phyloP scores from a whole-genome alignment of 1,140 invertebrate species.

The Euura lappo region DNA sequence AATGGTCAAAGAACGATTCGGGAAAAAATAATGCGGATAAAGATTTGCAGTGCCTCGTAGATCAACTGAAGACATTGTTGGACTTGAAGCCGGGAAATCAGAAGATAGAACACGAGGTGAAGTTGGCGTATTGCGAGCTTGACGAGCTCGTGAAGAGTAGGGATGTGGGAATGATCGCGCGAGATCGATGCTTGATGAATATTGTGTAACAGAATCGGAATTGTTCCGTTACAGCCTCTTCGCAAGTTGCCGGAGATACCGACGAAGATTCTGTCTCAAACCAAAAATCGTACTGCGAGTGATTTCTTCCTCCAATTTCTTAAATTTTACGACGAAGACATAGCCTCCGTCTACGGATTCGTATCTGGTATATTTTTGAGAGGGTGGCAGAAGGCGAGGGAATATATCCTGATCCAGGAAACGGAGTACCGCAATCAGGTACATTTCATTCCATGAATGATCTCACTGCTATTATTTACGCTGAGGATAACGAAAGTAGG shows the following conservation, averaged over 20 bases:
- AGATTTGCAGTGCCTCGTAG: too few relatives aligned
- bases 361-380: neutral
- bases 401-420: neutral
- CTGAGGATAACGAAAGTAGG: too few relatives aligned
- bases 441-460: neutral
- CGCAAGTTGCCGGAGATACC: neutral
- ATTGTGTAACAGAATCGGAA: neutral
- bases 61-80: too few relatives aligned
- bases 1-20: too few relatives aligned
- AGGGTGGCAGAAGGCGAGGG: neutral
- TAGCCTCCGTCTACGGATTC: neutral
- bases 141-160: too few relatives aligned
- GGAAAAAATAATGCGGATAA: too few relatives aligned
- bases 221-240: neutral
- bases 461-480: too few relatives aligned
- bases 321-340: neutral
- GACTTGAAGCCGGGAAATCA: too few relatives aligned
- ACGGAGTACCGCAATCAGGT: neutral
- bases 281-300: neutral
- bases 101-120: too few relatives aligned
- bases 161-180: too few relatives aligned
- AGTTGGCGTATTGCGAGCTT: too few relatives aligned
- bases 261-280: neutral
- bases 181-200: too few relatives aligned
- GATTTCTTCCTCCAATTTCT: neutral